Percentiles rank a stretch among this genome's conserved stretches.
phyloP scores from a whole-genome alignment of 2,888 invertebrate genomes.

The Phanerotoma sp. region DNA sequence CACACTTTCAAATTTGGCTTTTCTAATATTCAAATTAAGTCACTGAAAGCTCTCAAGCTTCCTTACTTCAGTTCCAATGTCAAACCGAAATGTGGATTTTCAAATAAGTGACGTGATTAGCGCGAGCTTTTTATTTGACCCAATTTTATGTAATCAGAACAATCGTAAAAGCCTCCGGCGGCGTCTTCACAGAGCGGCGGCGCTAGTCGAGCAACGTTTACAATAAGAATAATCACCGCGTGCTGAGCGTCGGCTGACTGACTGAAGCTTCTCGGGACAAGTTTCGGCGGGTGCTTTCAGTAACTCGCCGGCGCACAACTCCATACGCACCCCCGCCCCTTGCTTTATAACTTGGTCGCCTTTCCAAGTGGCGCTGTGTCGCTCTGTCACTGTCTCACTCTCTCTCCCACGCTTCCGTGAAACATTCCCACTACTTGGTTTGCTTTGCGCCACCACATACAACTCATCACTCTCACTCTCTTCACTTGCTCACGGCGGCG shows the following conservation, averaged over 20 bases:
- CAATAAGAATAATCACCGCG: constrained; percentile 55
- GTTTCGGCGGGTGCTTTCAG: constrained; percentile 19
- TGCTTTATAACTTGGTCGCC: neutral
- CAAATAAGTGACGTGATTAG: too few species aligned
- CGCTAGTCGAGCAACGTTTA: constrained; percentile 26
- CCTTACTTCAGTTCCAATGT: too few species aligned
- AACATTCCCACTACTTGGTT: too few species aligned
- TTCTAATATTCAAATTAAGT: too few species aligned
- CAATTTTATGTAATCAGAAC: too few species aligned
- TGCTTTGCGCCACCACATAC: constrained; percentile 2
- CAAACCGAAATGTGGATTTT: too few species aligned
- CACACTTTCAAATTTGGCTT: too few species aligned
- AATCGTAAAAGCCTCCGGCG: constrained; percentile 26
- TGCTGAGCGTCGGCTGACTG: constrained; percentile 53
- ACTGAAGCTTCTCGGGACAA: constrained; percentile 37
- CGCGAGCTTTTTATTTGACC: too few species aligned
- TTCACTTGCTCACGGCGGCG: constrained; percentile 2
- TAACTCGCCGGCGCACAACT: constrained; percentile 11
- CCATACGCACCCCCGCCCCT: constrained; percentile 6
- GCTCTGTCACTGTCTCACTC: too few species aligned
- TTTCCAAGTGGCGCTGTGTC: too few species aligned
- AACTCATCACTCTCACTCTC: constrained; percentile 6
- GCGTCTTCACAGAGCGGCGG: too few species aligned
- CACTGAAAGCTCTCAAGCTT: too few species aligned
- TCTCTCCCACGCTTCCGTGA: constrained; percentile 6